Base-by-base conservation (phyloP, 2,888 invertebrate species). In the Campoletis raptor region DNA sequence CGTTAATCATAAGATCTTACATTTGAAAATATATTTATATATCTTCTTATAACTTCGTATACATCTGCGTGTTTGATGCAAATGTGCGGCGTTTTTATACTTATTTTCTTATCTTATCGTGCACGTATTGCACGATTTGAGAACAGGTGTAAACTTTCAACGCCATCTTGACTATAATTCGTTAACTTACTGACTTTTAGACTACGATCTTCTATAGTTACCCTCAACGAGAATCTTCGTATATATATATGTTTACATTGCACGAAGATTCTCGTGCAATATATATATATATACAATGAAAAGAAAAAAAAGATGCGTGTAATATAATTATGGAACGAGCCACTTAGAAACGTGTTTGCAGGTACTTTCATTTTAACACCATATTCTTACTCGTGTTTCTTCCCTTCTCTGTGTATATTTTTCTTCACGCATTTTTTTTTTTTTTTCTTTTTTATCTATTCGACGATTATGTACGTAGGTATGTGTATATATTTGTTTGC, bases 301-400 rank as follows among this genome's bases (percentile, higher is more conserved):
- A 30, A 30, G 7, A 8, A 15, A 37, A 18, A 37, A 45, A 2
- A 54, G 12, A 73, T 21, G 81, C 36, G 81, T 81, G 72, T 69
- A 70, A 83, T 81, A 73, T 69, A 69, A 81, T 86, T 83, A 70
- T 66, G 72, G 66, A 86, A 86, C 73, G 52, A 67, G 52, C 72
- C 73, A 86, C 80, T 86, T 86, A 83, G 67, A 40, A 66, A 86
- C 81, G 80, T 81, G 80, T 86, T 83, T 83, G 81, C 80, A 40
- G 77, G 42, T 77, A 81, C 77, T 86, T 86, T 83, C 76, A 73
- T 86, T 86, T 83, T 81, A 86, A 57, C 83, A 66, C 79, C 57
- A 54, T 76, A 81, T 67, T 83, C 73, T 40, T 67, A 42, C 40
- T 85, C 42, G 64, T 48, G 54, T 57, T 72, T 86, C 73, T 48